Percentiles rank a stretch among this genome's conserved stretches.
These are phyloP conservation scores for Drosophila rubida DNA, from an alignment of 2,888 invertebrate species.

Conservation along the genomic window DNA sequence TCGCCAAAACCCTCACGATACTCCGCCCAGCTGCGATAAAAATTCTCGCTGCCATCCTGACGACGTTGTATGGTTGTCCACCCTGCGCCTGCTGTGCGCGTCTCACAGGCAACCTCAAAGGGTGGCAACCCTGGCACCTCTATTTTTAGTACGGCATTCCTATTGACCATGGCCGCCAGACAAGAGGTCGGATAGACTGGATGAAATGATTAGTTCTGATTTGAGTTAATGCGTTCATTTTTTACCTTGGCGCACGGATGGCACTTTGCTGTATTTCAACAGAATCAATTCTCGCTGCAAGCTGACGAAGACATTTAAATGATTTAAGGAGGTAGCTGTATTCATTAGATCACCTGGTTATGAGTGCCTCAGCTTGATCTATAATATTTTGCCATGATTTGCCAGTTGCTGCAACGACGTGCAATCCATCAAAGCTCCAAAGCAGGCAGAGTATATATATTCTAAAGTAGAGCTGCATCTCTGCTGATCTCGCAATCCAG, in stretches of 20 bases:
- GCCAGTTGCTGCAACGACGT: not conserved
- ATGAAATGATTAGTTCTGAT: not conserved
- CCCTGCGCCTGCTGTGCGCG: conserved; percentile 85
- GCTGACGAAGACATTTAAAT: too few species aligned
- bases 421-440: not conserved
- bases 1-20: conserved; percentile 90
- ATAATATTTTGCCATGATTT: conserved; percentile 11
- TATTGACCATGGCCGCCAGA: conserved; percentile 65
- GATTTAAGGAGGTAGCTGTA: too few species aligned
- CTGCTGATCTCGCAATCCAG: conserved; percentile 16
- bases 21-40: conserved; percentile 88
- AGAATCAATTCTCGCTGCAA: conserved; percentile 38
- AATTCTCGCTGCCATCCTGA: conserved; percentile 88
- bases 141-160: conserved; percentile 53
- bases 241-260: not conserved
- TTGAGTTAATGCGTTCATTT: not conserved
- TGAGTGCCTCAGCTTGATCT: conserved; percentile 36
- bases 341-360: conserved; percentile 1
- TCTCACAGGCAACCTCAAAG: conserved; percentile 60
- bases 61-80: conserved; percentile 90
- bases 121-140: conserved; percentile 82
- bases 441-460: conserved; percentile 8
- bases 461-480: conserved; percentile 6
- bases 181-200: conserved; percentile 61
- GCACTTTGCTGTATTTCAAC: conserved; percentile 10